Base-by-base conservation (phyloP, 37 sponge, comb jelly and placozoan species). In the Corticium candelabrum region DNA sequence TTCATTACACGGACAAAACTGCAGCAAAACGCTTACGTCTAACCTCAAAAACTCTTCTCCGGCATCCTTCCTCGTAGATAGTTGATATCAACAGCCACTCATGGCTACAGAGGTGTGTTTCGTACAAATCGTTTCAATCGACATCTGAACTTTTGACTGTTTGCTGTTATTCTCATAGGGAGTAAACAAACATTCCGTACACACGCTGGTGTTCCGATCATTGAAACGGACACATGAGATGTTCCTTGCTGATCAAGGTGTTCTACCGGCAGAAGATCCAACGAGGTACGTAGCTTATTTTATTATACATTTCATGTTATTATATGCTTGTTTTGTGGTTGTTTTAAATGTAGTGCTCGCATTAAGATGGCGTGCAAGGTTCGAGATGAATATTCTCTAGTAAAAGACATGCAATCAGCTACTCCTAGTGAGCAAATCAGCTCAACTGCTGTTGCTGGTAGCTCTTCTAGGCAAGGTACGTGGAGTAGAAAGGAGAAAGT, bases 161-260 rank as follows among this genome's bases (percentile, higher is more conserved):
- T 21, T 27, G 62, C 11, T 21, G 62, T 50, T 21, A 21, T 50
- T 50, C 62, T 21, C 21, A 50, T 50, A 50, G 37, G 82, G 83
- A 0, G 89, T 94, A 5, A 81, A 85, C 69, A 90, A 84, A 78
- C 95, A 94, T 81, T 88, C 89, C 41, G 90, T 94, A 11, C 95
- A 97, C 84, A 97, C 99, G 30, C 82, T 97, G 2, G 88, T 97
- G 41, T 97, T 97, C 78, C 90, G 99, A 2, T 97, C 99, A 27
- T 85, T 97, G 41, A 97, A 97, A 78, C 78, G 99, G 70, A 89
- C 95, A 0, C 99, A 97, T 81, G 99, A 97, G 69, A 91, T 97
- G 90, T 97, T 97, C 84, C 73, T 94, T 21, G 79, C 86, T 68
- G 90, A 91, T 27, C 86, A 91, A 41, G 86, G 91, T 15, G 83